Conservation (phyloP, 2,113 vertebrate genomes). For the Xenus cinereus region DNA sequence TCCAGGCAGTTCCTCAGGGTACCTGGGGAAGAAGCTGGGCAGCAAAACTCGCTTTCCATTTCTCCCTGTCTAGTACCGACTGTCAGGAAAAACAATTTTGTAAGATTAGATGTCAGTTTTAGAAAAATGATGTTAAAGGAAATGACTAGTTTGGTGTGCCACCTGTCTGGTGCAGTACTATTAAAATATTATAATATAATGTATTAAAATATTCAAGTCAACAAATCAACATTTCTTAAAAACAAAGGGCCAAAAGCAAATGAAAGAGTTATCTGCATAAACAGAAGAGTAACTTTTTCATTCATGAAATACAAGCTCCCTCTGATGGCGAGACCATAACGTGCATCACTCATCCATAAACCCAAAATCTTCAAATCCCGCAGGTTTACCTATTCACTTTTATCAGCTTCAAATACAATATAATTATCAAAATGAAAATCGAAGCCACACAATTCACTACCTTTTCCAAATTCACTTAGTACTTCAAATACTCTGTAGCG, state of each 20-base stretch:
- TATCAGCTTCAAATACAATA: not conserved
- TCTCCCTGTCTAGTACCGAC: not conserved
- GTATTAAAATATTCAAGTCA: not conserved
- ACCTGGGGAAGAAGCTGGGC: not conserved
- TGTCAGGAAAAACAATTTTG: not conserved
- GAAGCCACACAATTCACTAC: not conserved
- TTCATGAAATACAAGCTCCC: slow-evolving; percentile 22
- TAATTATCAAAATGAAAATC: not conserved
- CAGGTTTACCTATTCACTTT: not conserved
- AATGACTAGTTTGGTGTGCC: not conserved
- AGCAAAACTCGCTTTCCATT: not conserved
- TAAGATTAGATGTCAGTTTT: not conserved
- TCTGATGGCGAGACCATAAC: not conserved
- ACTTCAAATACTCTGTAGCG: not conserved
- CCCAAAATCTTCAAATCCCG: not conserved
- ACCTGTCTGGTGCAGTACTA: not conserved
- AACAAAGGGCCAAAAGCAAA: not conserved
- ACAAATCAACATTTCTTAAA: not conserved
- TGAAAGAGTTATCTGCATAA: not conserved
- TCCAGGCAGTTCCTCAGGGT: too few species aligned
- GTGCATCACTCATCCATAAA: not conserved
- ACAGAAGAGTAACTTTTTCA: not conserved
- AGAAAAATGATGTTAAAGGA: not conserved
- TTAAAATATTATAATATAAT: not conserved
- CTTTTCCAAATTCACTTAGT: not conserved